Evolutionary conservation across 1,140 invertebrate species (phyloP).

Genomic region (Calliphora vicina): DNA sequence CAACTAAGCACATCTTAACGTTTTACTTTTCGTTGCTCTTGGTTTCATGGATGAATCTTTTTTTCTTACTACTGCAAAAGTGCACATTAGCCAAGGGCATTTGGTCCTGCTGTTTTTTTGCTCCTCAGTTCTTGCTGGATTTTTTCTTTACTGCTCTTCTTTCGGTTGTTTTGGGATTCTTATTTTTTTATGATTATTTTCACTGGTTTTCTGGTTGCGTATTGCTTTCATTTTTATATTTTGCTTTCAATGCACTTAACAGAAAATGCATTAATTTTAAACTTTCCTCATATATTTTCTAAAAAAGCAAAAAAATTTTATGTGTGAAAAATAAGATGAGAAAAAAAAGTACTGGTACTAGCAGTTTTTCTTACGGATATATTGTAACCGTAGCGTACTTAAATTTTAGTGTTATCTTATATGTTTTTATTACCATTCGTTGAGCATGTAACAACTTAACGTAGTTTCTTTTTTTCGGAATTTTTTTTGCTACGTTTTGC

Average conservation of each 20-base stretch:
- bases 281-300: conserved; percentile 26
- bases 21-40: conserved; percentile 28
- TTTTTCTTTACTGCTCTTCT: not conserved
- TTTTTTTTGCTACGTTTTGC: not conserved
- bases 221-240: conserved; percentile 18
- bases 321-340: not conserved
- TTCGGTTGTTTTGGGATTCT: not conserved
- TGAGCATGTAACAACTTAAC: conserved; percentile 25
- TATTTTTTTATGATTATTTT: conserved; percentile 27
- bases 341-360: not conserved
- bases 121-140: not conserved
- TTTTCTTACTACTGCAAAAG: not conserved
- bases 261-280: conserved; percentile 30
- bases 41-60: conserved; percentile 18
- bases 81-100: conserved; percentile 33
- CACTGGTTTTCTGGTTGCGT: conserved; percentile 10
- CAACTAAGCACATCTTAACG: conserved; percentile 18
- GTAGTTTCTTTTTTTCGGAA: not conserved
- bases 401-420: conserved; percentile 27
- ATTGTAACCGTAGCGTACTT: conserved; percentile 7
- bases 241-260: conserved; percentile 32
- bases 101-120: not conserved
- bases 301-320: not conserved
- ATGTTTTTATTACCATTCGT: not conserved
- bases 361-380: not conserved